These are phyloP conservation scores for Caenorhabditis sp. DNA, from an alignment of 2,888 invertebrate genomes.

Conservation along the genomic window DNA sequence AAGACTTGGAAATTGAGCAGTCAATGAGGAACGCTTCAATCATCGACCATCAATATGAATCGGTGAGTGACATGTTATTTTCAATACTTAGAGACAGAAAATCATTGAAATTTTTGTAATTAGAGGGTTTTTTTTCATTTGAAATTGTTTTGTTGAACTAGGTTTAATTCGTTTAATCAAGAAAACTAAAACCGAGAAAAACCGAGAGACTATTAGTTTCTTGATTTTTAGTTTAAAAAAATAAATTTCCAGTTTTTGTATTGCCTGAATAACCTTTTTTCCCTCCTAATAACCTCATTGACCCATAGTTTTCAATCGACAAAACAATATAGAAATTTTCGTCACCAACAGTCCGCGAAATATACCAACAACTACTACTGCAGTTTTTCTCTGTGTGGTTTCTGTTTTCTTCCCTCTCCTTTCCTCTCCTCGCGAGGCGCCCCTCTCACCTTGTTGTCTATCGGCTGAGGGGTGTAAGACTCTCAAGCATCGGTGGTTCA, in stretches of 20 bases:
- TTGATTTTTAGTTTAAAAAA: no score
- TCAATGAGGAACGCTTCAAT: constrained; percentile 65
- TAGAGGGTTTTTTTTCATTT: not conserved
- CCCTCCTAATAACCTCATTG: no score
- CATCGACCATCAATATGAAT: constrained; percentile 61
- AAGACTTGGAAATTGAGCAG: constrained; percentile 61
- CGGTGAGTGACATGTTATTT: constrained; percentile 45
- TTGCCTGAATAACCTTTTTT: no score
- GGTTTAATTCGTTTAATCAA: no score
- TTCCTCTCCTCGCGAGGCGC: not conserved
- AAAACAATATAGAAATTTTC: no score
- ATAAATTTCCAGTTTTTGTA: no score
- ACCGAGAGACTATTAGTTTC: no score
- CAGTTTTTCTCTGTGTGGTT: not conserved
- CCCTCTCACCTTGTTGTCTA: not conserved
- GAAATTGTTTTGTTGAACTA: no score
- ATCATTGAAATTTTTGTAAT: no score
- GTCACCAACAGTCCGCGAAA: not conserved
- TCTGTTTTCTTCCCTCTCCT: not conserved
- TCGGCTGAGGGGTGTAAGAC: not conserved
- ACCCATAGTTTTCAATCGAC: no score
- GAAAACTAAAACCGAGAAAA: no score
- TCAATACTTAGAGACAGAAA: not conserved
- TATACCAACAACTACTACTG: not conserved
- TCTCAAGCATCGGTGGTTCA: constrained; percentile 75